Evolutionary conservation across 2,888 invertebrate species (phyloP).

Genomic region (Leucania comma): DNA sequence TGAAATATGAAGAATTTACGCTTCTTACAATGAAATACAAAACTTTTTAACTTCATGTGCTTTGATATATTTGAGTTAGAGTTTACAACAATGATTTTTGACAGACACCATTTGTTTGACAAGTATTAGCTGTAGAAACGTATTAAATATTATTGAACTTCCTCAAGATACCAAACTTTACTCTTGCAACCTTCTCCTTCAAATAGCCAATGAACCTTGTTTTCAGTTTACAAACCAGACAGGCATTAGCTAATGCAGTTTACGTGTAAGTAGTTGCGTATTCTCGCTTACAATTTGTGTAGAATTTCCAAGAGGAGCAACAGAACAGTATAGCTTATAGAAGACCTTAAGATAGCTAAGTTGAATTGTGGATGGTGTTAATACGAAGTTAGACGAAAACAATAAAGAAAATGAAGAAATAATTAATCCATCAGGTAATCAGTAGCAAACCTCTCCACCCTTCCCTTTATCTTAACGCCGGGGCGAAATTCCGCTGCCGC

Average conservation of each 20-base stretch:
- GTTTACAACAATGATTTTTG: slow-evolving; percentile 12
- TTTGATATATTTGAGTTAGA: slow-evolving; percentile 19
- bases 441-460: not conserved
- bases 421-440: slow-evolving; percentile 21
- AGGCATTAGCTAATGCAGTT: slow-evolving; percentile 45
- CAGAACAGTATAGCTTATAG: slow-evolving; percentile 7
- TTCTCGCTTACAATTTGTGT: slow-evolving; percentile 23
- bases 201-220: slow-evolving; percentile 31
- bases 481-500: too few species aligned
- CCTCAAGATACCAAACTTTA: not conserved
- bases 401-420: not conserved
- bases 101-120: not conserved
- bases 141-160: not conserved
- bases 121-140: not conserved
- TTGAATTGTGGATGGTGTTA: slow-evolving; percentile 1
- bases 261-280: slow-evolving; percentile 32
- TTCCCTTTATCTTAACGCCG: slow-evolving; percentile 10
- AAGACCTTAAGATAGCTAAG: slow-evolving; percentile 5
- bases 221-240: slow-evolving; percentile 35
- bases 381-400: not conserved
- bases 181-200: not conserved
- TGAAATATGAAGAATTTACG: slow-evolving; percentile 12
- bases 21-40: slow-evolving; percentile 1
- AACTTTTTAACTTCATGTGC: not conserved
- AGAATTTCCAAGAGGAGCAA: slow-evolving; percentile 11